Evolutionary conservation across 2,888 invertebrate genomes (phyloP), one percentile per base, ranked within the genome.

Genomic region (Epiblema foenella): DNA sequence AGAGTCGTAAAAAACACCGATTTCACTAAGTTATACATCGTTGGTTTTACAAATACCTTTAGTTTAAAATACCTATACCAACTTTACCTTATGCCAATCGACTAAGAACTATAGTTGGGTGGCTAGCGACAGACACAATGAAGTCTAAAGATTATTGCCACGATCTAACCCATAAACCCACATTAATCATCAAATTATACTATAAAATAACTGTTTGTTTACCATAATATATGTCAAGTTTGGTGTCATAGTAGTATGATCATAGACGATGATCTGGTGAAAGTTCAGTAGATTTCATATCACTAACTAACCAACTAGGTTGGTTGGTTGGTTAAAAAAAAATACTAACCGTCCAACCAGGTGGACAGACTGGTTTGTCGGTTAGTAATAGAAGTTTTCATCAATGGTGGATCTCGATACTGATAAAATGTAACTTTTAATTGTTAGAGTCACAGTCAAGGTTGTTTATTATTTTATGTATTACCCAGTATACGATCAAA

Each of bases 11-110:
- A 88, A 85, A 84, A 85, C 81, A 85, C 83, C 83, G 82, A 81
- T 83, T 86, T 89, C 87, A 89, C 88, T 87, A 86, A 85, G 87
- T 90, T 89, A 89, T 87, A 89, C 89, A 88, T 69, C 58, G 69
- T 51, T 58, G 18, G n/a, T 17, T n/a, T n/a, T n/a, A n/a, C n/a
- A 51, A 24, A 24, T 24, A 24, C 24, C 24, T 33, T 33, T 58
- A 1, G 29, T n/a, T 17, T 17, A 17, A 17, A 49, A 29, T 10
- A n/a, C n/a, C n/a, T n/a, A 20, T 24, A 10, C 49, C 49, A 33
- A 33, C 11, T 17, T 29, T 4, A 33, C 18, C 20, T 24, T 54
- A 39, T 64, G 37, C 52, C 20, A 20, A 64, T n/a, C 39, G n/a
- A 64, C 15, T 52, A 64, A 37, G 37, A 5, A 20, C 63, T 52